These are phyloP conservation scores for Trachymyrmex cornetzi DNA, from an alignment of 1,140 invertebrate genomes.

Conservation along the genomic window DNA sequence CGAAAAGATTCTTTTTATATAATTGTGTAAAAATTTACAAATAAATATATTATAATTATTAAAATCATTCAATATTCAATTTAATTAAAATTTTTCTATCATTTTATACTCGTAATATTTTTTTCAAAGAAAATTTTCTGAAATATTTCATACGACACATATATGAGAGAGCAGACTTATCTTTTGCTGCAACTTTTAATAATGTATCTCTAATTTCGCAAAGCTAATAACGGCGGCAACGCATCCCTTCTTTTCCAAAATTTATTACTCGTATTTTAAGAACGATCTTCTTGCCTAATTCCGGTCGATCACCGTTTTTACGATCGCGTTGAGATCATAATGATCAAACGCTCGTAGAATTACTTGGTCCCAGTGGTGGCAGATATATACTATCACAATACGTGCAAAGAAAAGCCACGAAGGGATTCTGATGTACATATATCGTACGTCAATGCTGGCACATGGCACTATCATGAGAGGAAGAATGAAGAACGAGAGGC, in stretches of 20 bases:
- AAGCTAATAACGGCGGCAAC: neutral
- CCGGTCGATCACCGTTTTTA: neutral
- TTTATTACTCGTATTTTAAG: neutral
- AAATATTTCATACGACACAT: neutral
- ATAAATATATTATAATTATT: neutral
- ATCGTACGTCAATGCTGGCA: constrained; percentile 21
- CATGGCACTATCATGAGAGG: neutral
- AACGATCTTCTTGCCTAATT: neutral
- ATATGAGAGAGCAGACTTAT: neutral
- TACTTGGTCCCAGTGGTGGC: neutral
- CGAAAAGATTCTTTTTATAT: neutral
- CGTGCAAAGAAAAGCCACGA: constrained; percentile 36
- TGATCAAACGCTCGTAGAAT: constrained; percentile 2
- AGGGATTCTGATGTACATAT: constrained; percentile 61
- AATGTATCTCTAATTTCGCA: neutral
- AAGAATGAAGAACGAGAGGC: neutral
- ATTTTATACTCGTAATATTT: neutral
- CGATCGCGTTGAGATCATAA: neutral
- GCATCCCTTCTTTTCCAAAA: neutral
- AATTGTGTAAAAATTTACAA: neutral
- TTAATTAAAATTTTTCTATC: neutral
- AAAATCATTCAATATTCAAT: neutral
- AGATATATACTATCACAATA: constrained; percentile 45
- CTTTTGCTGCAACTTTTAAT: neutral
- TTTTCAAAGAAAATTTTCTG: neutral